Evolutionary conservation across 2,888 invertebrate species (phyloP), one percentile per base, ranked within the genome.

Genomic region (Drosophila antonietae): DNA sequence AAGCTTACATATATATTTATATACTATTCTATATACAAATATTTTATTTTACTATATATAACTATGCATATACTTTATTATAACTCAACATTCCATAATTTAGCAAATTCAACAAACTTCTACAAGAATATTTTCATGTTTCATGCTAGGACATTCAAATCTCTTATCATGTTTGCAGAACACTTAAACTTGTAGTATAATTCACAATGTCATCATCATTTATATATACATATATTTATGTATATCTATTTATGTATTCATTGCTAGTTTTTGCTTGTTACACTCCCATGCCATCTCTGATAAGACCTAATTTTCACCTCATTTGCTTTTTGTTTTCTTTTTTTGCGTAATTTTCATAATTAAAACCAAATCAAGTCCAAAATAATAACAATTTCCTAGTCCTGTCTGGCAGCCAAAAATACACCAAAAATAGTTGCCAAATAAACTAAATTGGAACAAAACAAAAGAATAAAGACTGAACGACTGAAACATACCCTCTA

Each of bases 311-410:
- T 86, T 76, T 63, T 72, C 73, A 82, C 61, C 63, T 83, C 52
- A 63, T 81, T 71, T 68, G 9, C 18, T 12, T 18, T 12, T 51
- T 18, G 10, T 7, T 5, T 31, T 28, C 6, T 28, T 28, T 15
- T 62, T 68, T 51, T 63, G 78, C 28, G 62, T 61, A 69, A 75
- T 61, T 68, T 66, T 68, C 55, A 58, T 66, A 78, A 83, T 89
- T 87, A 83, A 84, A 89, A 87, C 63, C 58, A 84, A 89, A 83
- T 89, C 89, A 87, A 84, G 88, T 75, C 79, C 82, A 73, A 73
- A 70, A 64, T 61, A 60, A 73, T 81, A 81, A 63, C 52, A 33
- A 64, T 63, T 73, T 72, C 28, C 44, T 56, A 37, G 12, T 44
- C 53, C 43, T 80, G 80, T 77, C 75, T 74, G 62, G 65, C 43